Evolutionary conservation across 1,140 invertebrate genomes (phyloP).

Genomic region (Pseudomyrmex pallidus): DNA sequence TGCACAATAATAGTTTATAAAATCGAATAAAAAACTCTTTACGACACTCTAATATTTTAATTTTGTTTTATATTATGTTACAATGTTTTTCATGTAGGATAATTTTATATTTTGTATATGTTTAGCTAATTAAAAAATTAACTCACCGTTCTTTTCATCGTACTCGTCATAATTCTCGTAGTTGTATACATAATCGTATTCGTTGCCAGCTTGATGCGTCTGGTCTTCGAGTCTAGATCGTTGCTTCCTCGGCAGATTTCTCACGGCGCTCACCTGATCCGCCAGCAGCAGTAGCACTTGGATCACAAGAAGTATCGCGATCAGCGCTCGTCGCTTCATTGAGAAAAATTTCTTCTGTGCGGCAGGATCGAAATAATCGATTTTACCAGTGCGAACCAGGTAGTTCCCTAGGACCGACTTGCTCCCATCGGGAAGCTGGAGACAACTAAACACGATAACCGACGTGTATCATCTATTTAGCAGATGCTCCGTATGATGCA

Average conservation of each 20-base stretch:
- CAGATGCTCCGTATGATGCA: conserved; percentile 71
- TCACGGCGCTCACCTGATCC: conserved; percentile 57
- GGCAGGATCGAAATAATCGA: conserved; percentile 8
- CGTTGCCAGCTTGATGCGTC: conserved; percentile 62
- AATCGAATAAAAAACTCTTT: not conserved
- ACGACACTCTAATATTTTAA: not conserved
- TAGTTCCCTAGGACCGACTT: conserved; percentile 62
- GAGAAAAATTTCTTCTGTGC: conserved; percentile 25
- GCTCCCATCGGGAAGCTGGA: conserved; percentile 75
- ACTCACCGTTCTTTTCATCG: conserved; percentile 78
- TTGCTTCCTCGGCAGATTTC: conserved; percentile 67
- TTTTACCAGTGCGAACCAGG: conserved; percentile 5
- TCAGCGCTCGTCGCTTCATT: conserved; percentile 63
- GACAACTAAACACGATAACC: conserved; percentile 76
- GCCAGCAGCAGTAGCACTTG: conserved; percentile 56
- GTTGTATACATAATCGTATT: conserved; percentile 72
- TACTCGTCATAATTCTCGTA: conserved; percentile 79
- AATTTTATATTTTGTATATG: not conserved
- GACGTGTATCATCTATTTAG: conserved; percentile 77
- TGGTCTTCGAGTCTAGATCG: conserved; percentile 63
- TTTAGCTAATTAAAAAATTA: not conserved
- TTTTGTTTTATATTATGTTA: not conserved
- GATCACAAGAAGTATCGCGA: conserved; percentile 60
- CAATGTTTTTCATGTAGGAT: not conserved
- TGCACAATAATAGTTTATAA: no score